Evolutionary conservation across 2,113 vertebrate species (phyloP).

Genomic region (Callionymus lyra): DNA sequence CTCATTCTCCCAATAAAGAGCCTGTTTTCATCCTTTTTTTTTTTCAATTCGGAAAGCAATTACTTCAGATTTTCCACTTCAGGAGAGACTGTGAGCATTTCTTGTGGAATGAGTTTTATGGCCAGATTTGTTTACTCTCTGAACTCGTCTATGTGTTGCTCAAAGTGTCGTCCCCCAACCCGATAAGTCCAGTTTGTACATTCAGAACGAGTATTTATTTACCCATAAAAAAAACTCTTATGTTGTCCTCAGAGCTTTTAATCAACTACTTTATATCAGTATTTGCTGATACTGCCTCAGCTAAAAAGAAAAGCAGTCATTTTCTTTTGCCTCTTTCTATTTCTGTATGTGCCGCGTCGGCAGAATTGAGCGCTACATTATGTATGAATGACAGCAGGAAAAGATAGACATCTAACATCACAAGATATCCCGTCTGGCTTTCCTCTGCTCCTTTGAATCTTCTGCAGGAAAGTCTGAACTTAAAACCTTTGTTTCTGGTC

Average conservation of each 20-base stretch:
- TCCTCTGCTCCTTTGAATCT: constrained; percentile 14
- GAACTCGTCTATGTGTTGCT: no score
- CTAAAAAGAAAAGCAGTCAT: no score
- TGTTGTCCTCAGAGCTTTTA: no score
- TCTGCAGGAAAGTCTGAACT: constrained; percentile 31
- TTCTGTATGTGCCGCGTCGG: constrained; percentile 22
- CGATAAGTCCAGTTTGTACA: no score
- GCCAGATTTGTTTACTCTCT: no score
- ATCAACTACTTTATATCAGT: no score
- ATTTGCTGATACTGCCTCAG: no score
- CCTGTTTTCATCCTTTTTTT: constrained; percentile 56
- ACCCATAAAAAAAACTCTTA: no score
- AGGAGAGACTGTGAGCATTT: constrained; percentile 39
- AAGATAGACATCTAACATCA: constrained; percentile 26
- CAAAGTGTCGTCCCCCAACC: no score
- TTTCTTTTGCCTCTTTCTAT: no score
- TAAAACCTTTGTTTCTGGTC: constrained; percentile 29
- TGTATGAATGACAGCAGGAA: constrained; percentile 25
- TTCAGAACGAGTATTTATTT: no score
- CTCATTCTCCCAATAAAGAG: constrained; percentile 44
- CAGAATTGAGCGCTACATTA: constrained; percentile 30
- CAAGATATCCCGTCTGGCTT: constrained; percentile 11
- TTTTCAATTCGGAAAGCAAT: constrained; percentile 68
- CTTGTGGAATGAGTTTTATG: no score
- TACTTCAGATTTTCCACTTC: constrained; percentile 72